phyloP scores from a whole-genome alignment of 2,797 vertebrate genomes.

The Pteronotus mesoamericanus region DNA sequence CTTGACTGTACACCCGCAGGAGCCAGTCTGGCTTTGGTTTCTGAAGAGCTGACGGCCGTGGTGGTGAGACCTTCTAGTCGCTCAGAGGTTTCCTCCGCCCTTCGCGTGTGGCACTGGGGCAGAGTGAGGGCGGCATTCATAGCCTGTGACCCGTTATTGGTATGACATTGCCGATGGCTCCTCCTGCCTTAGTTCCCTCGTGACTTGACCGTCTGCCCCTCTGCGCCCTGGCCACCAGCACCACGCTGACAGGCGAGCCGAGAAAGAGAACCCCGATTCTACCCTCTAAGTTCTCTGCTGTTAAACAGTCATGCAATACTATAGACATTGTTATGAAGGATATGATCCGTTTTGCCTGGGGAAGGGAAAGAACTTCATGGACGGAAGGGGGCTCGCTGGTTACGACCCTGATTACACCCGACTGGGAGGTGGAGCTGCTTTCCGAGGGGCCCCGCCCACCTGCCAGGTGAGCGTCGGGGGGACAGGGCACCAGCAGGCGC shows the following conservation, averaged over 20 bases:
- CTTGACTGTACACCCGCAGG: neutral
- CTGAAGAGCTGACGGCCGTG: fast-evolving
- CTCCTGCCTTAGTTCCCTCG: neutral
- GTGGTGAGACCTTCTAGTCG: neutral
- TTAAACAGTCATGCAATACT: neutral
- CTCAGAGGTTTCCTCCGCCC: too few species aligned
- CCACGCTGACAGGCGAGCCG: neutral
- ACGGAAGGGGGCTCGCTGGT: fast-evolving
- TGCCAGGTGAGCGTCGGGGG: neutral
- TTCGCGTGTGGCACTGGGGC: fast-evolving
- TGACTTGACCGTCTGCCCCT: too few species aligned
- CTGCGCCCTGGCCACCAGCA: too few species aligned
- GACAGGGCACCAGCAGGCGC: too few species aligned
- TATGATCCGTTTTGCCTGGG: neutral
- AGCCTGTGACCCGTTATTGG: neutral
- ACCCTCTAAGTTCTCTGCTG: neutral
- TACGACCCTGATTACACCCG: neutral
- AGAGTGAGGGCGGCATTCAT: neutral
- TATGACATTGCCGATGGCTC: neutral
- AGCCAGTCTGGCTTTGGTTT: neutral
- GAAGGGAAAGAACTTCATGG: neutral
- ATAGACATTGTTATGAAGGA: neutral
- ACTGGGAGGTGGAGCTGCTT: fast-evolving
- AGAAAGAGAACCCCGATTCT: neutral
- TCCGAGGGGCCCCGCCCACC: fast-evolving